Evolutionary conservation across 2,113 vertebrate genomes (phyloP).

Genomic region (Rutilus rutilus): DNA sequence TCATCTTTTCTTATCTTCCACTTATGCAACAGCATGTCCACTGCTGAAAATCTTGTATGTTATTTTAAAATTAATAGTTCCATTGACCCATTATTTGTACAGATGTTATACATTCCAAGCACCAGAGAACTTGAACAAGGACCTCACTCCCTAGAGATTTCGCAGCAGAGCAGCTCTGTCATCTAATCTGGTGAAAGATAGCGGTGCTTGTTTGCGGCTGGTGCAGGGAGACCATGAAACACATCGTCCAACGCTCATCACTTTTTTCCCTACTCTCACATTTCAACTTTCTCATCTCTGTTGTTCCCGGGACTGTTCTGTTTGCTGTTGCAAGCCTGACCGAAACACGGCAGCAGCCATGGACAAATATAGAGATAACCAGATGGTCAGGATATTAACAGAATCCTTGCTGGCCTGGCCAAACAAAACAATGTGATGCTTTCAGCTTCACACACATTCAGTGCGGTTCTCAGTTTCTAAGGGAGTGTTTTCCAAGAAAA

Average conservation of each 20-base stretch:
- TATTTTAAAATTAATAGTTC: slow-evolving; percentile 1
- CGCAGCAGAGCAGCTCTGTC: neutral
- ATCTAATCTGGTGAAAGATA: neutral
- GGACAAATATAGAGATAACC: slow-evolving; percentile 55
- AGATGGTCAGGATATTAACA: slow-evolving; percentile 60
- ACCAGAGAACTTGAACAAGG: neutral
- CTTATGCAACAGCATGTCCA: neutral
- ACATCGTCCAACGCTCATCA: neutral
- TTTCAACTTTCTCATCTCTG: slow-evolving; percentile 12
- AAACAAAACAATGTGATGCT: slow-evolving; percentile 47
- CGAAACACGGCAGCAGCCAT: slow-evolving; percentile 32
- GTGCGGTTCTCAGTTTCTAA: neutral
- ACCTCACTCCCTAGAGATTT: neutral
- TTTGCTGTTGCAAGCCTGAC: slow-evolving; percentile 38
- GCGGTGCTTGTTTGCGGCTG: neutral
- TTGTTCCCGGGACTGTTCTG: slow-evolving; percentile 27
- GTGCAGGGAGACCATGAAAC: neutral
- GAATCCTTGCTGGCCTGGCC: slow-evolving; percentile 44
- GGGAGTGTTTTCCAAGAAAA: neutral
- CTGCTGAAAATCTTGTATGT: neutral
- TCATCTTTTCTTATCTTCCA: slow-evolving; percentile 11
- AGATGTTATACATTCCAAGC: slow-evolving; percentile 35
- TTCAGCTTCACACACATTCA: slow-evolving; percentile 2
- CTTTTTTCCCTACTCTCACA: neutral
- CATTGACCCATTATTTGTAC: slow-evolving; percentile 25